Percentiles rank a stretch among this genome's conserved stretches.
These are phyloP conservation scores for Chymomyza procnemis DNA, from an alignment of 2,888 invertebrate species.

Conservation along the genomic window DNA sequence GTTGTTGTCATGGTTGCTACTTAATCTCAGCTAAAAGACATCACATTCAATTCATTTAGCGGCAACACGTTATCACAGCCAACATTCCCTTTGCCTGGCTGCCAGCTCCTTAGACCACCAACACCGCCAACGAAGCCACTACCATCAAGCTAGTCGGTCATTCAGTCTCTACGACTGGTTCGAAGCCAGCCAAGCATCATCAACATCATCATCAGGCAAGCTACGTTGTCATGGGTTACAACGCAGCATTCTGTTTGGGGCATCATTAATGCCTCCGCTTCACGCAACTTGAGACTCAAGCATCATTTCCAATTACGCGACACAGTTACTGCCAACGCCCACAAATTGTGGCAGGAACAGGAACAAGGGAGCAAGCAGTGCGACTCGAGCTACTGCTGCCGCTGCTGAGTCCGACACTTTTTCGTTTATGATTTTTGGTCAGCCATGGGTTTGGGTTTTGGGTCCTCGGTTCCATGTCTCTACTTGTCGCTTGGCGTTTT, in stretches of 20 bases:
- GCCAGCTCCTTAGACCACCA: background rate
- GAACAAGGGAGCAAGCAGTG: background rate
- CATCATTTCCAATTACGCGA: conserved; percentile 64
- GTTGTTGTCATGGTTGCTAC: conserved; percentile 23
- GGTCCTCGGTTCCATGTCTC: background rate
- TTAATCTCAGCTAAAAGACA: conserved; percentile 62
- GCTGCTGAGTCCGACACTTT: conserved; percentile 40
- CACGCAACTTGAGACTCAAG: conserved; percentile 59
- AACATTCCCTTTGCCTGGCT: background rate
- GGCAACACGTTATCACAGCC: conserved; percentile 50
- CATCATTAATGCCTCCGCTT: conserved; percentile 51
- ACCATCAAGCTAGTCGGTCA: background rate
- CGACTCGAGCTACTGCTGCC: background rate
- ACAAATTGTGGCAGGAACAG: background rate
- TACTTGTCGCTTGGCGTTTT: background rate
- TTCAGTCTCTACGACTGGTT: background rate
- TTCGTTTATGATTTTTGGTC: conserved; percentile 59
- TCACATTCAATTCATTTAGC: conserved; percentile 63
- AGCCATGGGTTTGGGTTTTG: conserved; percentile 8
- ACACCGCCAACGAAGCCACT: no score
- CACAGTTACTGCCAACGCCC: background rate
- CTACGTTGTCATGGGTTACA: conserved; percentile 7
- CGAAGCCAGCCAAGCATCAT: conserved; percentile 34
- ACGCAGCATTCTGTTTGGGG: conserved; percentile 20
- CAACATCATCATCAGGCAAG: conserved; percentile 32